Evolutionary conservation across 2,888 invertebrate genomes (phyloP), one percentile per base, ranked within the genome.

Genomic region (Chelonus formosanus): DNA sequence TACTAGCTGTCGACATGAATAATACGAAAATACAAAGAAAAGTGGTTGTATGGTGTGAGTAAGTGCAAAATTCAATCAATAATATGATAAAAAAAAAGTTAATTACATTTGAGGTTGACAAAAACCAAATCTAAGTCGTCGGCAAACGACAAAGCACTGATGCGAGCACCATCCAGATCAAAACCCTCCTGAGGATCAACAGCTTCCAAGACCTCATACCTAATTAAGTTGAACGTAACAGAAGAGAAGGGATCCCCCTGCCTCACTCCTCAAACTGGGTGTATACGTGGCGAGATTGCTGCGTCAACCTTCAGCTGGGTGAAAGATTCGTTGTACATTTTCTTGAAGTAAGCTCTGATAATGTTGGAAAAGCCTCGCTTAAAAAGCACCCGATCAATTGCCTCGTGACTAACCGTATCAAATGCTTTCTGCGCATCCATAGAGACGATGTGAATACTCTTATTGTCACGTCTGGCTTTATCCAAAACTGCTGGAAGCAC

Each of bases 371-470:
- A 67, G 4, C 81, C 84, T 44, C 77, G 73, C 4, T 67, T 67
- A 32, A 74, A 67, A 62, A 86, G 75, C 53, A 81, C 74, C 3
- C 71, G 72, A 43, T 71, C 57, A 2, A 84, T 71, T 2, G 78
- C 79, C 20, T 64, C 44, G 58, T 81, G 80, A 10, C 78, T 76
- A 60, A 81, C 75, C 0, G 75, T 80, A 68, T 85, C 85, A 70
- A 84, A 85, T 3, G 85, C 85, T 72, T 85, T 85, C 8, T 81
- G 76, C 35, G 85, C 80, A 71, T 86, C 85, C 32, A 86, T 71
- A 50, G 81, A 78, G 59, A 78, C 82, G 57, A 82, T 73, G 68
- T 84, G 84, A 68, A 85, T 75, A n/a, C n/a, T n/a, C n/a, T n/a
- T n/a, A 44, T 78, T 76, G 10, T 74, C 76, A 58, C 67, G 53